Base-by-base conservation (phyloP, 2,113 vertebrate species). In the Dipodomys spectabilis region DNA sequence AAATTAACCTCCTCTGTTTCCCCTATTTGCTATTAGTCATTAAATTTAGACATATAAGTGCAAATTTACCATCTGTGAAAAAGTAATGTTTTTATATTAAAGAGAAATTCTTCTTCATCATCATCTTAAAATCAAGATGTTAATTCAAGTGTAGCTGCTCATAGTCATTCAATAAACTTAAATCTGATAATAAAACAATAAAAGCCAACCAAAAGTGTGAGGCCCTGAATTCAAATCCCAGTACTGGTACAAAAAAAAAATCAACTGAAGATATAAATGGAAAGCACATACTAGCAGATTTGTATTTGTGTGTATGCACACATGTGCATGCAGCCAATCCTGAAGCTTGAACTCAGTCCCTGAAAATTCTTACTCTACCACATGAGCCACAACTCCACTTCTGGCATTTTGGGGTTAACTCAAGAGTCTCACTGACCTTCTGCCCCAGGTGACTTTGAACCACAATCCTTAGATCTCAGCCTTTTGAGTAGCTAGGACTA, bases 21-120 rank as follows among this genome's bases (percentile, higher is more conserved):
- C 39, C 39, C 39, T 39, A 39, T 39, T 39, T 39, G 39, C 39
- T 85, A 97, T 92, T 91, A 88, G 94, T 82, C 45, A 95, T 91
- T 88, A 92, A 77, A 39, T 79, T 97, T 97, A 95, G 91, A 96
- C 82, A 95, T 97, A 79, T 82, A 97, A 96, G 86, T 96, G 95
- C 81, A 97, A 93, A 75, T 45, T 97, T 97, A 97, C 97, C 95
- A 96, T 95, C 77, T 87, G 27, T 92, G 94, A 95, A 96, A 97
- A 97, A 93, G 77, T 80, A 97, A 97, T 97, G 95, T 88, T 97
- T 96, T 95, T 97, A 96, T 97, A 96, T 97, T 97, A 95, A 97
- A 97, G 94, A 98, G 96, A 96, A 96, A 97, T 96, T 82, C 96
- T 96, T 89, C 84, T 88, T 97, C 83, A 96, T 96, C 39, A 6